Evolutionary conservation across 2,797 vertebrate species (phyloP).

Genomic region (Peromyscus attwateri): DNA sequence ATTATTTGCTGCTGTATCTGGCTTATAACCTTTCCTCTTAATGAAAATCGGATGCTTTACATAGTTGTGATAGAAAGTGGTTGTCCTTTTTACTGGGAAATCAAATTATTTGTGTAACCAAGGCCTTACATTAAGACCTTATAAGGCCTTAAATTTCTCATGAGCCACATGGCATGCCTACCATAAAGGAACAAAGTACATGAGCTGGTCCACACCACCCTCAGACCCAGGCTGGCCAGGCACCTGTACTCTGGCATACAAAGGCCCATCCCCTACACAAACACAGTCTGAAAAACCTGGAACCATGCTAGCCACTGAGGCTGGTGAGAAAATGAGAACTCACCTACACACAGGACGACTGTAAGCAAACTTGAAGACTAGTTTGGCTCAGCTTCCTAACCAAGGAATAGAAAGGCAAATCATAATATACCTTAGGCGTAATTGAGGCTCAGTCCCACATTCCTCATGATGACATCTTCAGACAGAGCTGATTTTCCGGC

Average conservation of each 20-base stretch:
- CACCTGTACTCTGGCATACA: not conserved
- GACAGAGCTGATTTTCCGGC: slow-evolving; percentile 64
- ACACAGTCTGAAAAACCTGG: not conserved
- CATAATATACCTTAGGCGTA: not conserved
- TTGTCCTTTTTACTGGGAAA: not conserved
- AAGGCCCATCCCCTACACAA: not conserved
- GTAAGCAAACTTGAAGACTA: not conserved
- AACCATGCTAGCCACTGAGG: accelerated
- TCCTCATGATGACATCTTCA: not conserved
- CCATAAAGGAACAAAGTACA: not conserved
- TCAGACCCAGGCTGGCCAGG: not conserved
- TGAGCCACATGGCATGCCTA: not conserved
- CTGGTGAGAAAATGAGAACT: accelerated
- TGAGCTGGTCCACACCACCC: not conserved
- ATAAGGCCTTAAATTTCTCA: not conserved
- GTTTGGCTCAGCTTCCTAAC: not conserved
- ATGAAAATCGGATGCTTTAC: not conserved
- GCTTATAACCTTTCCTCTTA: not conserved
- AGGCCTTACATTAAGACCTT: not conserved
- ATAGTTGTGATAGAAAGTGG: not conserved
- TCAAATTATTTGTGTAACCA: not conserved
- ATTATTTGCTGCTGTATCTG: not conserved
- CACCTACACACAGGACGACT: accelerated
- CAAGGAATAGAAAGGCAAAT: not conserved
- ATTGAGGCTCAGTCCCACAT: not conserved